phyloP scores from a whole-genome alignment of 2,797 vertebrate species.

The Poliocrania exsul region DNA sequence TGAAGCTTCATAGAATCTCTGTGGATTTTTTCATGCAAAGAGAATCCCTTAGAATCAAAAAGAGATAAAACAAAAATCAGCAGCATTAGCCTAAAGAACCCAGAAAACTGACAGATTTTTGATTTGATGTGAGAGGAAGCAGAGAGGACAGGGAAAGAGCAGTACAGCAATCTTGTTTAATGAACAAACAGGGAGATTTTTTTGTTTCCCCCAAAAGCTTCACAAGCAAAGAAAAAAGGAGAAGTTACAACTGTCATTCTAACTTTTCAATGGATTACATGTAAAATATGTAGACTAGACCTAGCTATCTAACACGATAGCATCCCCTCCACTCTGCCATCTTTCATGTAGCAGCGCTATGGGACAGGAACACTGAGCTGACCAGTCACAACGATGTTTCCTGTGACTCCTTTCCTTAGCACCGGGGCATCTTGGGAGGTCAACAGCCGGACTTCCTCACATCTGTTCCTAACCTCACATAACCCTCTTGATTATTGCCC shows the following conservation, averaged over 20 bases:
- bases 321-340: not conserved
- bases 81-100: not conserved
- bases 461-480: not conserved
- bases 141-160: not conserved
- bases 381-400: rapidly evolving
- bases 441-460: not conserved
- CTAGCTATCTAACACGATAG: not conserved
- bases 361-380: not conserved
- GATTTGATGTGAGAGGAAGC: not conserved
- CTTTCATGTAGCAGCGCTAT: rapidly evolving
- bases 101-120: not conserved
- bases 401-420: not conserved
- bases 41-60: not conserved
- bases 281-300: rapidly evolving
- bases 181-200: rapidly evolving
- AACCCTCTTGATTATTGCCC: rapidly evolving
- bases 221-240: not conserved
- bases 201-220: not conserved
- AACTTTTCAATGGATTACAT: not conserved
- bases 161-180: not conserved
- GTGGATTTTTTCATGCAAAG: not conserved
- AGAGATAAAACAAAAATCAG: not conserved
- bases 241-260: not conserved
- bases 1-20: not conserved
- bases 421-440: not conserved